Base-by-base conservation (phyloP, 2,797 vertebrate genomes). In the Galago senegalensis region DNA sequence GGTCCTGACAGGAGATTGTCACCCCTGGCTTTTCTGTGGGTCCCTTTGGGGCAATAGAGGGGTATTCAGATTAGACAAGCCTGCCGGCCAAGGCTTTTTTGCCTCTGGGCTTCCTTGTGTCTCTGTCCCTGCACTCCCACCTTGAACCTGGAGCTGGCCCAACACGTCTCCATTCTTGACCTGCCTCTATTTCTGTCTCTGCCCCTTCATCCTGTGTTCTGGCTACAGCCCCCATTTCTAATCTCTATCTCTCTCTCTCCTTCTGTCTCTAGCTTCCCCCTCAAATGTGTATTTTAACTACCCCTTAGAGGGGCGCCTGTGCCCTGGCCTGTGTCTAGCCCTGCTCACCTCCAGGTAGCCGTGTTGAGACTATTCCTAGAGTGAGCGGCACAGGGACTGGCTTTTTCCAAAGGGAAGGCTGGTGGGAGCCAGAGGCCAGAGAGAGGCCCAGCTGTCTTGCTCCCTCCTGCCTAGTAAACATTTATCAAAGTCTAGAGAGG, bases 91-190 rank as follows among this genome's bases (percentile, higher is more conserved):
- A 37, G 79, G 43, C 34, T 95, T 46, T 25, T 73, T 53, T 23
- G 5, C 2, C 34, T 49, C n/a, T 81, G 12, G 56, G 46, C 63
- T 84, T 88, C 27, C 40, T 25, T 65, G 3, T 61, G 21, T 37
- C 40, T 34, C 53, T 43, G n/a, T 73, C 8, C 4, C 16, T 58
- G 31, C 7, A 0, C 8, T 27, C 49, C 3, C 21, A 10, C n/a
- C 25, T 60, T 67, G 96, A 96, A 96, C 87, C 37, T 77, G 86
- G 16, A 92, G 43, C 84, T 92, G 93, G 87, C 96, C 67, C 61
- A n/a, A 72, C 37, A 79, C 49, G 20, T 67, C 87, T 92, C 49
- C 27, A 34, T 77, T 37, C 80, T 91, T 91, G 65, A 83, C 34
- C 46, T 95, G 65, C 27, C 60, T n/a, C 67, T 43, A 18, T 69